These are phyloP conservation scores for Neoitamus cyanurus DNA, from an alignment of 2,888 invertebrate genomes.

Conservation along the genomic window DNA sequence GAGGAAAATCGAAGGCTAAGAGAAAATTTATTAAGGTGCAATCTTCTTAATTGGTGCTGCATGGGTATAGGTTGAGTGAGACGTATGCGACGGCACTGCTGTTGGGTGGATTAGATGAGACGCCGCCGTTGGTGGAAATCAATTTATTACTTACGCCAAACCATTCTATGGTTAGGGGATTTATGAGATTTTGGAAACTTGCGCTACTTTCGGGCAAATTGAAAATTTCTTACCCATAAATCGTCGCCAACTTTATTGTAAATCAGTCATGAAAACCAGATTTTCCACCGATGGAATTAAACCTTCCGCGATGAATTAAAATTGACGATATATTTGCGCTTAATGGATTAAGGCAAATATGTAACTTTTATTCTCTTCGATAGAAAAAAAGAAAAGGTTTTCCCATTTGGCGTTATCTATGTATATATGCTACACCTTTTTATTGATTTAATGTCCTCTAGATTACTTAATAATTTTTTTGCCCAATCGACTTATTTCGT, in stretches of 20 bases:
- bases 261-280: neutral
- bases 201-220: neutral
- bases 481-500: too few relatives aligned
- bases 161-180: neutral
- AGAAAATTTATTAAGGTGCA: slow-evolving; percentile 19
- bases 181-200: neutral
- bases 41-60: slow-evolving; percentile 14
- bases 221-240: neutral
- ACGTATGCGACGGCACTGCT: neutral
- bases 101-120: neutral
- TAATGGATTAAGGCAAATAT: too few relatives aligned
- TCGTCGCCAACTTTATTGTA: neutral
- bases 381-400: too few relatives aligned
- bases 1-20: neutral
- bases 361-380: too few relatives aligned
- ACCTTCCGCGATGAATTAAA: neutral
- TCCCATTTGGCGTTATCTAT: too few relatives aligned
- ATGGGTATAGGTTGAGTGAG: neutral
- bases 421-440: too few relatives aligned
- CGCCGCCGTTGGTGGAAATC: neutral
- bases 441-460: too few relatives aligned
- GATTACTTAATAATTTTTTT: too few relatives aligned
- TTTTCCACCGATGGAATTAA: neutral
- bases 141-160: slow-evolving; percentile 2
- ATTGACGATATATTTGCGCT: neutral